Evolutionary conservation across 1,140 invertebrate species (phyloP), one percentile per base, ranked within the genome.

Genomic region (Scaptomyza montana): DNA sequence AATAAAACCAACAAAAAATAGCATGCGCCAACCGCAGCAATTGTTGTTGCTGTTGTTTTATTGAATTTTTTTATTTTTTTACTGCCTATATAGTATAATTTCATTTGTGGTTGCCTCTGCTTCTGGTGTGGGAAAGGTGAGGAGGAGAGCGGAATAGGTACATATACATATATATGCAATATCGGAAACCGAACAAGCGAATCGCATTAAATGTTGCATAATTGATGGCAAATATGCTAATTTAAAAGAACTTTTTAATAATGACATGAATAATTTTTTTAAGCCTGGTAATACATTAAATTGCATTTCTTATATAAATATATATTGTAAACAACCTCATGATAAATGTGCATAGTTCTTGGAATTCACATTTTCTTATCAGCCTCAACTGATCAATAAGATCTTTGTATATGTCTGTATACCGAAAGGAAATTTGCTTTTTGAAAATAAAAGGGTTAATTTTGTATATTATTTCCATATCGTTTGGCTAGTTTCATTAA

Each of bases 51-150:
- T 66, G 64, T 63, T 66, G 64, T 77, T 53, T 71, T 13, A 59
- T 74, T 67, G 56, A 46, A 57, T 46, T 68, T 75, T 61, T 74
- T 67, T 79, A 5, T 73, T 74, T 70, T 64, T 41, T 21, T 39
- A 30, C 54, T 71, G 57, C 66, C 71, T 74, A 80, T 84, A 89
- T 89, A n/a, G 39, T 43, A 84, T 89, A 84, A 89, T 89, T 89
- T 89, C 74, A 89, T 89, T 89, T 89, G 84, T 67, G 84, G 84
- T 80, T 62, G 59, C 33, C 57, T 16, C 55, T 63, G 63, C 10
- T 12, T 12, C n/a, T n/a, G 39, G 33, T 36, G 33, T 2, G 33
- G 57, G 60, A 76, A 68, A 76, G 69, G 16, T 16, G 16, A 16
- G 16, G 16, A 21, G 53, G 47, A 54, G 62, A 21, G 13, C 1